phyloP scores from a whole-genome alignment of 2,113 vertebrate species.

The Phycodurus eques region DNA sequence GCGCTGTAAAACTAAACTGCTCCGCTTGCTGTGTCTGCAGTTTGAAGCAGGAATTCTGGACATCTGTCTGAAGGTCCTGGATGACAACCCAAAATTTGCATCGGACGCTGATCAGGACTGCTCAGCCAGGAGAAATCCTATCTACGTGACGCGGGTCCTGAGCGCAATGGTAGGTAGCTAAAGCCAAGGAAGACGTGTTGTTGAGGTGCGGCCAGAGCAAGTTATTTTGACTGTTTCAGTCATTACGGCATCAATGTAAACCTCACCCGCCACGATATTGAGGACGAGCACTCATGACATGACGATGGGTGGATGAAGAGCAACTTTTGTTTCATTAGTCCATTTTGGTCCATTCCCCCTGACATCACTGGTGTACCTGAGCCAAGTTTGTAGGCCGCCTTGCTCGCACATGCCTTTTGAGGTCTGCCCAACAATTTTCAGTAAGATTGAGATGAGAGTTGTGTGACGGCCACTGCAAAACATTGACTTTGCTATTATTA shows the following conservation, averaged over 20 bases:
- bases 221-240: not conserved
- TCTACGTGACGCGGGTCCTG: constrained; percentile 82
- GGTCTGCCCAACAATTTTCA: no score
- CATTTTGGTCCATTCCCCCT: no score
- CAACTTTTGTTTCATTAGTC: not conserved
- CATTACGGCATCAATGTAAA: not conserved
- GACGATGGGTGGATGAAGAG: not conserved
- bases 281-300: no score
- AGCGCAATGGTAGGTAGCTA: constrained; percentile 82
- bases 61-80: constrained; percentile 80
- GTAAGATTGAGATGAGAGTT: no score
- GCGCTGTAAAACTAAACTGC: not conserved
- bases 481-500: no score
- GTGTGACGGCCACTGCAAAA: no score
- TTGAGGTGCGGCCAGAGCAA: no score
- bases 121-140: constrained; percentile 71
- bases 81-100: constrained; percentile 82
- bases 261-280: not conserved
- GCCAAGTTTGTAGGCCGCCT: no score
- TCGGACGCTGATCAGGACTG: constrained; percentile 72
- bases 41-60: constrained; percentile 81
- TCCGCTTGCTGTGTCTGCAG: constrained; percentile 26
- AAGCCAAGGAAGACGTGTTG: not conserved
- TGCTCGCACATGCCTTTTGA: no score
- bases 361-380: no score